These are phyloP conservation scores for Lordiphosa mommai DNA, from an alignment of 1,140 invertebrate genomes.

Conservation along the genomic window DNA sequence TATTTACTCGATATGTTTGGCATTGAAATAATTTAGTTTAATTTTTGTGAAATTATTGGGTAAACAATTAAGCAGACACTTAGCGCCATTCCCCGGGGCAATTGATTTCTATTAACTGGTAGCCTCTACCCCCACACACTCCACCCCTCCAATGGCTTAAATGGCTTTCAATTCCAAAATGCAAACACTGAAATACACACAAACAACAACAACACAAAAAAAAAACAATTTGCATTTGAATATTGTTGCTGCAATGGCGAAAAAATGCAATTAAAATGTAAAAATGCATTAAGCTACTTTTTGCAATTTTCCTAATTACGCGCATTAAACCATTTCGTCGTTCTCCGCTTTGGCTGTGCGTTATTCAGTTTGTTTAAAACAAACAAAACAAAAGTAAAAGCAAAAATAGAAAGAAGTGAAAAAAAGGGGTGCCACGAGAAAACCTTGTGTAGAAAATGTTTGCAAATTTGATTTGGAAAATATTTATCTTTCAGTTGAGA, in stretches of 20 bases:
- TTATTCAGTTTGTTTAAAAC: no score
- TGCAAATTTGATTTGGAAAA: conserved; percentile 26
- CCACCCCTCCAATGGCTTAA: conserved; percentile 23
- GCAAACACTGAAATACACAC: neutral
- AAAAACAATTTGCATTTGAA: conserved; percentile 39
- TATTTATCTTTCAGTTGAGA: neutral
- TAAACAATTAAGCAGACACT: conserved; percentile 37
- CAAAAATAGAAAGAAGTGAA: no score
- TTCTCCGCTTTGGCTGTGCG: no score
- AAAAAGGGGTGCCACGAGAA: neutral
- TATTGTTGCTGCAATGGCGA: conserved; percentile 6
- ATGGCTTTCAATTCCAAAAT: neutral
- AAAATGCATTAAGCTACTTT: conserved; percentile 53
- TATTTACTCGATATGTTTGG: conserved; percentile 11
- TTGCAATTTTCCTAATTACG: conserved; percentile 50
- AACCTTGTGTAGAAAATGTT: conserved; percentile 17
- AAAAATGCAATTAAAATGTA: conserved; percentile 51
- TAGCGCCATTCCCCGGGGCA: neutral
- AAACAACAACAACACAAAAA: neutral
- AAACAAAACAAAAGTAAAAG: conserved; percentile 11
- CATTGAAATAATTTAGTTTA: conserved; percentile 48
- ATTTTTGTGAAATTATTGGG: conserved; percentile 36
- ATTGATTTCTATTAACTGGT: conserved; percentile 48
- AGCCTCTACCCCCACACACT: neutral
- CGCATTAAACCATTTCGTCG: conserved; percentile 23